These are phyloP conservation scores for Epizoanthus scotinus DNA, from an alignment of 92 coral and sea anemone species.

Conservation along the genomic window DNA sequence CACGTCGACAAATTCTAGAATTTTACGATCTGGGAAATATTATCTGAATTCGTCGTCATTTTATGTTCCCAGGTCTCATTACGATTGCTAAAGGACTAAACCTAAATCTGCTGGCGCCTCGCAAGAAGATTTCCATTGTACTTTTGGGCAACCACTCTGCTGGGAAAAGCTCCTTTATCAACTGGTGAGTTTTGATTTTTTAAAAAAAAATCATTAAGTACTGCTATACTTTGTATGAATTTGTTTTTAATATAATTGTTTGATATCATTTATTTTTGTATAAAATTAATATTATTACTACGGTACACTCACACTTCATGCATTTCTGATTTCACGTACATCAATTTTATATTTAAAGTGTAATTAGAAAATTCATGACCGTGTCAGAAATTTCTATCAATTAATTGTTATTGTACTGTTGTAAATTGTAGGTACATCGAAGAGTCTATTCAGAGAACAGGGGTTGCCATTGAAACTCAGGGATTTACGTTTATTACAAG, in stretches of 20 bases:
- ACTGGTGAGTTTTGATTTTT: conserved; percentile 60
- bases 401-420: neutral
- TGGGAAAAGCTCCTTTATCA: conserved; percentile 96
- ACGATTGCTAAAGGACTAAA: conserved; percentile 90
- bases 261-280: too few relatives aligned
- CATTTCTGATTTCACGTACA: too few relatives aligned
- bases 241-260: too few relatives aligned
- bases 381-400: neutral
- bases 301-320: too few relatives aligned
- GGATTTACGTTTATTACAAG: conserved; percentile 98
- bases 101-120: conserved; percentile 88
- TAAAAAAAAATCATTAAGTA: neutral
- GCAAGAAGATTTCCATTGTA: conserved; percentile 87
- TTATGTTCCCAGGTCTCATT: conserved; percentile 65
- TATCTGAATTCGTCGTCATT: neutral
- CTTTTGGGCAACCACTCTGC: conserved; percentile 98
- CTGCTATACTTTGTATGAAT: too few relatives aligned
- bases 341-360: neutral
- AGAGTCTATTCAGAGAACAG: conserved; percentile 96
- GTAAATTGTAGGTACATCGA: conserved; percentile 81
- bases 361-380: neutral
- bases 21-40: neutral
- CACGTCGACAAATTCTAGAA: conserved; percentile 47
- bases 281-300: neutral
- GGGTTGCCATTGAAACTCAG: conserved; percentile 99